Evolutionary conservation across 35 echinoderm and acorn worm genomes (phyloP).

Genomic region (Heliocidaris erythrogramma): DNA sequence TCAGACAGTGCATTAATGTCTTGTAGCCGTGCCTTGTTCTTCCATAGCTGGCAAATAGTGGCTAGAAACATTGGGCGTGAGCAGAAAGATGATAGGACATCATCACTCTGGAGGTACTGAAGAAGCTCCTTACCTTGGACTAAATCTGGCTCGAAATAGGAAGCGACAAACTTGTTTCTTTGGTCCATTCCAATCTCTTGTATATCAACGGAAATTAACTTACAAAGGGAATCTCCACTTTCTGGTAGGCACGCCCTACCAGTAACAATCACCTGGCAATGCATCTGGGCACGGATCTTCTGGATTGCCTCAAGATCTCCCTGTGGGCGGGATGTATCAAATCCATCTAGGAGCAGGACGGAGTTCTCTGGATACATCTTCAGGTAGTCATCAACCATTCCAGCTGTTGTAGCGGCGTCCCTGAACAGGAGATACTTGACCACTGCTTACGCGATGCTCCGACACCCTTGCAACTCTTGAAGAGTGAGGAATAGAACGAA

Average conservation of each 20-base stretch:
- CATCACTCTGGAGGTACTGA: background rate
- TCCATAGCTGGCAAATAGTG: background rate
- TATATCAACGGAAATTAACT: background rate
- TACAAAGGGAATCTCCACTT: background rate
- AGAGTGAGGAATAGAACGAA: too few species aligned
- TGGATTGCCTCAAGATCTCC: conserved; percentile 2
- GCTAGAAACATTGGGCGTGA: conserved; percentile 13
- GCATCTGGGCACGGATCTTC: background rate
- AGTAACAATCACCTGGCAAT: background rate
- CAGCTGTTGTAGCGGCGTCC: background rate
- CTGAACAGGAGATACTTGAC: background rate
- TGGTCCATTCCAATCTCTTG: background rate
- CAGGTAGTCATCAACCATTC: conserved; percentile 32
- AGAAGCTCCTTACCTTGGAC: background rate
- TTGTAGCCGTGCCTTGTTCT: background rate
- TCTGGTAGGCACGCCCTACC: background rate
- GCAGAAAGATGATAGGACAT: conserved; percentile 1
- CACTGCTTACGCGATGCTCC: background rate
- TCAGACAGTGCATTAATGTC: background rate
- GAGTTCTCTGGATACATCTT: background rate
- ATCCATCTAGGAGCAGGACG: background rate
- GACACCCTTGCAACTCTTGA: background rate
- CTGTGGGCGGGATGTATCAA: background rate
- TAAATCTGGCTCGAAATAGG: background rate
- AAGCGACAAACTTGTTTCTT: background rate